Evolutionary conservation across 2,888 invertebrate genomes (phyloP), one percentile per base, ranked within the genome.

Genomic region (Drosophila lutescens): DNA sequence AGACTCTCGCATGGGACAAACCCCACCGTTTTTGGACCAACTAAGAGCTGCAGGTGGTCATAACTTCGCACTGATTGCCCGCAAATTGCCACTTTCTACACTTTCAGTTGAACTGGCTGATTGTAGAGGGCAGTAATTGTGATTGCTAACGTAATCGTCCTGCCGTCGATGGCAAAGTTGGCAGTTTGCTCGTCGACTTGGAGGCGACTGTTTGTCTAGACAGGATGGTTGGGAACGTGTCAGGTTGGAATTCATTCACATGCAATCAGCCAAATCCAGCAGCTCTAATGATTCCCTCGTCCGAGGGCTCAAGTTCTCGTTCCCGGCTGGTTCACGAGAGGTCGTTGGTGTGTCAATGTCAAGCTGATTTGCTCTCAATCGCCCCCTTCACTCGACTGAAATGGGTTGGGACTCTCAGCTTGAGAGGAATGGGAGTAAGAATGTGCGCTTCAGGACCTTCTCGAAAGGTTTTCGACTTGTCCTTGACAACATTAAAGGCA

Each of bases 271-370:
- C 36, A 7, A 43, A 17, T 36, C n/a, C 55, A 38, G 44, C 20
- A 32, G 38, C n/a, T 34, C 41, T 59, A 68, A 77, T 49, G 51
- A 59, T 46, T 44, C 50, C 23, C 51, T 56, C 55, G 3, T 12
- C 6, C 15, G 0, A 20, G 9, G 3, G 32, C 41, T 32, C 40
- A 40, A 38, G 26, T 17, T 26, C 15, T 6, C 9, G 15, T 26
- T 55, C 40, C 8, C 23, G 17, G 4, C 55, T 40, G 47, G 17
- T 61, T 66, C 32, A 47, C 30, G 10, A 26, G 36, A 36, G 77
- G 54, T 69, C 68, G 63, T 62, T 36, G 43, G 46, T 53, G 46
- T 73, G 49, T 75, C 75, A 74, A 71, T 78, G 78, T 50, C 82
- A 80, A 66, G 36, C 23, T 38, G 41, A 56, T 56, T 71, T 51